Evolutionary conservation across 2,113 vertebrate genomes (phyloP).

Genomic region (Noturus placidus): DNA sequence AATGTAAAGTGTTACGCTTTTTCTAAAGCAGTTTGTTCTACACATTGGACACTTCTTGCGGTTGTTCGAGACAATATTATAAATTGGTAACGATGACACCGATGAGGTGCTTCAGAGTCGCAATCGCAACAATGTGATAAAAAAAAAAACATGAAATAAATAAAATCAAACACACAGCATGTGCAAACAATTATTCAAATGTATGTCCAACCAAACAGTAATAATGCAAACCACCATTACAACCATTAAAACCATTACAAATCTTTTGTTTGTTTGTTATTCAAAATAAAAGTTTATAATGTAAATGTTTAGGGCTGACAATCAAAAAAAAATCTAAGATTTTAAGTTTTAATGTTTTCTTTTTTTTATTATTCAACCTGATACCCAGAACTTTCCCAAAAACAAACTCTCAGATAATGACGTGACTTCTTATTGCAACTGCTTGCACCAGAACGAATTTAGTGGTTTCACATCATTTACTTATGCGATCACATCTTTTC

Average conservation of each 20-base stretch:
- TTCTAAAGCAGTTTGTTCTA: background rate
- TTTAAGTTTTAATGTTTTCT: background rate
- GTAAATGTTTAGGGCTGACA: background rate
- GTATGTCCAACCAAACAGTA: background rate
- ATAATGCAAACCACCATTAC: background rate
- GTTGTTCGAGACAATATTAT: background rate
- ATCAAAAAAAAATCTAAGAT: background rate
- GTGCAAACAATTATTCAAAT: background rate
- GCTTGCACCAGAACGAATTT: background rate
- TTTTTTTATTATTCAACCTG: no score
- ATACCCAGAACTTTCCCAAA: no score
- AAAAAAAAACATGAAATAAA: conserved; percentile 26
- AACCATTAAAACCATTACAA: no score
- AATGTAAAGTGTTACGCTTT: no score
- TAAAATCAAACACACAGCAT: background rate
- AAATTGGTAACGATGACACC: background rate
- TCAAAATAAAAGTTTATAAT: background rate
- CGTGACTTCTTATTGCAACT: background rate
- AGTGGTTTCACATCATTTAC: background rate
- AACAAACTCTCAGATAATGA: background rate
- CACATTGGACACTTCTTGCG: background rate
- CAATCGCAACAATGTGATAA: background rate
- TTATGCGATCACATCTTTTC: background rate
- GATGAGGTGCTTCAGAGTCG: background rate
- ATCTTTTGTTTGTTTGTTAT: no score